Base-by-base conservation (phyloP, 2,888 invertebrate species). In the Trimorus sp. region DNA sequence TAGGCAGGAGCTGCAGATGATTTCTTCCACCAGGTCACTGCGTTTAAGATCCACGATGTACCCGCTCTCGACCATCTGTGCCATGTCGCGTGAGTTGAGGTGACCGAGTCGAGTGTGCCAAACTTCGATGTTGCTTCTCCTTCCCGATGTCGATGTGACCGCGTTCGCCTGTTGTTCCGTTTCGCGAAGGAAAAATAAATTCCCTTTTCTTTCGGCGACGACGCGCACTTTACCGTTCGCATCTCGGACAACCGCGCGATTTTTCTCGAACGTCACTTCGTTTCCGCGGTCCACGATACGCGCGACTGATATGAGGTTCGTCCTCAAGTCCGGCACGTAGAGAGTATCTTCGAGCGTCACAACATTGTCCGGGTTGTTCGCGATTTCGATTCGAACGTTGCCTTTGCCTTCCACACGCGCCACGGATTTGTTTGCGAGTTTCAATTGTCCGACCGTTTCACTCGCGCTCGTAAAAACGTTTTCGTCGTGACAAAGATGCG, bases 21-120 rank as follows among this genome's bases (percentile, higher is more conserved):
- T 9, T 1, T 48, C 2, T 12, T 3, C 1, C 3, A 9, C 0
- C 4, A 7, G 37, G 11, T 48, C 14, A n/a, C 58, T 63, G 37
- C 65, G 65, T 26, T 66, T 42, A 7, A 65, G 2, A 51, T 70
- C 69, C n/a, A 6, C 37, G 38, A 65, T 59, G 42, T 59, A 56
- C n/a, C 48, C 59, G 42, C 56, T 71, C 15, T 66, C 15, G 6
- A 69, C 14, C 62, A 76, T 66, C 2, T 11, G 14, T n/a, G 42
- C 38, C 45, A 80, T 53, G 8, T 75, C 62, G 16, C 38, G 42
- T 0, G 15, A 16, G 40, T 77, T 71, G 12, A 73, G 1, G 45
- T 81, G 68, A 6, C 73, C 66, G 0, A 76, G 49, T 2, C 71
- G 71, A 1, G 45, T 15, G 16, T 81, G 79, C 76, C 76, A 76